phyloP scores from a whole-genome alignment of 2,797 vertebrate genomes.

The Kryptopterus vitreolus region DNA sequence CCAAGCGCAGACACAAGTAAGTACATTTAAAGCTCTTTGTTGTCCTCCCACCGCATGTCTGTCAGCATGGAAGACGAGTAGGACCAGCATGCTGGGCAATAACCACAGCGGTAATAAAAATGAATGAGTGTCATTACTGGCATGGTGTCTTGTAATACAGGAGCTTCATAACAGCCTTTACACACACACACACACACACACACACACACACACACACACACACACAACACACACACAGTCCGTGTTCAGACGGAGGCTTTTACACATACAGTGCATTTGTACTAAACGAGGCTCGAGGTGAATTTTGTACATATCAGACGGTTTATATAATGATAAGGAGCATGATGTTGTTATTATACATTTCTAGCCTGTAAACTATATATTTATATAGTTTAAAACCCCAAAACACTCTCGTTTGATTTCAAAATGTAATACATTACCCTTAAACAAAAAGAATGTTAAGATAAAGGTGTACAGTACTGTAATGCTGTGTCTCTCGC shows the following conservation, averaged over 20 bases:
- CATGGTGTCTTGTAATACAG: constrained; percentile 61
- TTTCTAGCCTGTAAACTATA: too few species aligned
- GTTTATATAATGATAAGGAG: neutral
- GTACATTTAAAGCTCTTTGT: constrained; percentile 28
- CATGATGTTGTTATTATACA: neutral
- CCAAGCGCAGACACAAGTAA: neutral
- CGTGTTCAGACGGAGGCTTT: neutral
- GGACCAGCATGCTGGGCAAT: constrained; percentile 49
- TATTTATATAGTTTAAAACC: too few species aligned
- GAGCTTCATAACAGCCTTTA: constrained; percentile 57
- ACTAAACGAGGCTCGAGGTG: neutral
- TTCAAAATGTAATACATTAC: too few species aligned
- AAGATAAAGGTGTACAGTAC: too few species aligned
- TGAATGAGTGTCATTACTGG: constrained; percentile 67
- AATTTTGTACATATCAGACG: neutral
- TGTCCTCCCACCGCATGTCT: constrained; percentile 42
- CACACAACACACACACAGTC: constrained; percentile 1
- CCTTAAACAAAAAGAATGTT: too few species aligned
- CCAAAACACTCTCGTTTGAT: too few species aligned
- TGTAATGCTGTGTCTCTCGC: too few species aligned
- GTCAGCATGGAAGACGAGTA: constrained; percentile 54
- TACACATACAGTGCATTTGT: neutral
- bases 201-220: too few species aligned
- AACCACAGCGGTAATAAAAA: constrained; percentile 68
- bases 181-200: too few species aligned